Percentiles rank a stretch among this genome's conserved stretches.
These are phyloP conservation scores for Chanos chanos DNA, from an alignment of 2,797 vertebrate genomes.

Conservation along the genomic window DNA sequence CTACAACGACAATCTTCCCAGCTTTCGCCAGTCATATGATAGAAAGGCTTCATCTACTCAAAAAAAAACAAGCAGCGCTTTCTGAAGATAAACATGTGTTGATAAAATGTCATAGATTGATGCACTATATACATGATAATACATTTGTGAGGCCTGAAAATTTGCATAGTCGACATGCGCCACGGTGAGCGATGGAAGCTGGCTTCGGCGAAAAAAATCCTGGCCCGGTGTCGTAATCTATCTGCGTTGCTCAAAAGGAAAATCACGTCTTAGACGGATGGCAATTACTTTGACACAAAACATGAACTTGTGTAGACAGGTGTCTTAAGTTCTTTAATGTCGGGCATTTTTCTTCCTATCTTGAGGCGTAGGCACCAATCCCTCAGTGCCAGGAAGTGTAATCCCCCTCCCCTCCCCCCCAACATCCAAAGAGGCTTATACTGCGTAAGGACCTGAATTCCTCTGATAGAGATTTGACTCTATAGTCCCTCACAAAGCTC, in stretches of 20 bases:
- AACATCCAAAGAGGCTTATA: conserved; percentile 54
- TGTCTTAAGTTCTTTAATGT: conserved; percentile 69
- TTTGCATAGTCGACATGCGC: conserved; percentile 31
- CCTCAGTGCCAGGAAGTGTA: conserved; percentile 53
- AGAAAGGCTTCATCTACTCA: no score
- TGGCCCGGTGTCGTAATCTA: conserved; percentile 57
- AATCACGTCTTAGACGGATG: conserved; percentile 59
- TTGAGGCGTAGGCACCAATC: conserved; percentile 38
- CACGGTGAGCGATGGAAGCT: conserved; percentile 57
- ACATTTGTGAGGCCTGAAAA: conserved; percentile 18
- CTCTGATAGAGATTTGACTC: conserved; percentile 19
- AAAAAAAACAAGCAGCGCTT: no score
- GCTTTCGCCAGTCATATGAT: no score
- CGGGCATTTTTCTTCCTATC: conserved; percentile 53
- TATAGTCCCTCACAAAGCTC: conserved; percentile 14
- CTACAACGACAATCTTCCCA: no score
- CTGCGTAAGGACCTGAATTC: conserved; percentile 31
- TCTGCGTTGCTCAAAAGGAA: conserved; percentile 58
- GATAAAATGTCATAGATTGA: no score
- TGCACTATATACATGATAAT: conserved; percentile 9
- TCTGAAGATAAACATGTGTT: no score
- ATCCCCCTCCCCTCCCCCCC: no score
- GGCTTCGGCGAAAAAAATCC: conserved; percentile 37
- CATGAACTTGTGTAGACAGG: conserved; percentile 66
- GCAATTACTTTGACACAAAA: conserved; percentile 57